Evolutionary conservation across 2,888 invertebrate genomes (phyloP).

Genomic region (Acanthosepion pharaonis): DNA sequence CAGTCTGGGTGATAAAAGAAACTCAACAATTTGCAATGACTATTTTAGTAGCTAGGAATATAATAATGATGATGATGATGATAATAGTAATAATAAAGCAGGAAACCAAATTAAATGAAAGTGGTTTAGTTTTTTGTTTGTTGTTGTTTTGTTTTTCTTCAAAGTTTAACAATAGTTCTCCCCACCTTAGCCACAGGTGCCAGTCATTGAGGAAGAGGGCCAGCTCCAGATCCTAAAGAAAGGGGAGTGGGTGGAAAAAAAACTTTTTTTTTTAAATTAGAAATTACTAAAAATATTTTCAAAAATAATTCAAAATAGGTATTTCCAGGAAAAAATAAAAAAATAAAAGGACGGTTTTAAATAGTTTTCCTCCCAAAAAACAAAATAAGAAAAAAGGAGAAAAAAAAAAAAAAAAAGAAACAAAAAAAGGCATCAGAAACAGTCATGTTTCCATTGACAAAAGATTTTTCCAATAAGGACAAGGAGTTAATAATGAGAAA

Average conservation of each 20-base stretch:
- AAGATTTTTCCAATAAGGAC: neutral
- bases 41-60: neutral
- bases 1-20: neutral
- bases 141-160: neutral
- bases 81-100: neutral
- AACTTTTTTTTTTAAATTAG: no score
- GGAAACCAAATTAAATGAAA: neutral
- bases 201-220: slow-evolving; percentile 23
- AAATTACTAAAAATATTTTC: neutral
- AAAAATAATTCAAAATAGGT: neutral
- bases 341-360: slow-evolving; percentile 23
- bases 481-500: neutral
- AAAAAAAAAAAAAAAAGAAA: neutral
- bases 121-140: neutral
- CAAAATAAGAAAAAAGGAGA: neutral
- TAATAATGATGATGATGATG: neutral
- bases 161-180: slow-evolving; percentile 33
- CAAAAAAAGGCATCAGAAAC: neutral
- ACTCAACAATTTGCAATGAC: neutral
- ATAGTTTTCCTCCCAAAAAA: slow-evolving; percentile 11
- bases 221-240: neutral
- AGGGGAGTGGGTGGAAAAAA: neutral
- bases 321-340: neutral
- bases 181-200: neutral
- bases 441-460: neutral